Conservation (phyloP, 1,140 invertebrate genomes). For the Solenopsis invicta region DNA sequence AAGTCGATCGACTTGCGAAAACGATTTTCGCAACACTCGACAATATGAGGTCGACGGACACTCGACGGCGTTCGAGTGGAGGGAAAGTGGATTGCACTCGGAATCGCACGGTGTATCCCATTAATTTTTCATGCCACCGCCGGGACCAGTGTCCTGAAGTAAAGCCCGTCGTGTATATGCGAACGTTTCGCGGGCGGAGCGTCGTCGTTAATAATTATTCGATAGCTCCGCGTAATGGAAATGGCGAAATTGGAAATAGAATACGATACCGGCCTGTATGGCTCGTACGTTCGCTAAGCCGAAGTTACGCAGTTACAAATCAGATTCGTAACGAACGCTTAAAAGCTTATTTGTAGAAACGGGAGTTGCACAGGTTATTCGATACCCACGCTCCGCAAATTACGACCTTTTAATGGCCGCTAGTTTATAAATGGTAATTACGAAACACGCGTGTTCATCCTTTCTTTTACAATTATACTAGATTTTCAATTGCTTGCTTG, state of each 20-base stretch:
- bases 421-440: neutral
- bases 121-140: constrained; percentile 59
- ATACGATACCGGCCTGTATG: neutral
- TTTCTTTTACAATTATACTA: neutral
- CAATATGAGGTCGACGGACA: constrained; percentile 32
- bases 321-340: constrained; percentile 1
- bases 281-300: neutral
- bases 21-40: constrained; percentile 37
- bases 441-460: neutral
- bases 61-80: neutral
- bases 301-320: constrained; percentile 14
- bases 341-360: constrained; percentile 12
- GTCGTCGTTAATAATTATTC: constrained; percentile 55
- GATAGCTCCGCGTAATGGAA: constrained; percentile 50
- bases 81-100: constrained; percentile 24
- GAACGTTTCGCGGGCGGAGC: constrained; percentile 17
- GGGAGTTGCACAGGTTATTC: neutral
- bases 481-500: neutral
- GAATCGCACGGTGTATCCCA: constrained; percentile 44
- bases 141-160: constrained; percentile 23
- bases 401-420: neutral
- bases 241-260: constrained; percentile 34
- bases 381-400: neutral
- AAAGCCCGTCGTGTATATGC: constrained; percentile 18
- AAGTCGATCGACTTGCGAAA: constrained; percentile 36